Conservation (phyloP, 2,797 vertebrate genomes). For the Tragelaphus eurycerus region DNA sequence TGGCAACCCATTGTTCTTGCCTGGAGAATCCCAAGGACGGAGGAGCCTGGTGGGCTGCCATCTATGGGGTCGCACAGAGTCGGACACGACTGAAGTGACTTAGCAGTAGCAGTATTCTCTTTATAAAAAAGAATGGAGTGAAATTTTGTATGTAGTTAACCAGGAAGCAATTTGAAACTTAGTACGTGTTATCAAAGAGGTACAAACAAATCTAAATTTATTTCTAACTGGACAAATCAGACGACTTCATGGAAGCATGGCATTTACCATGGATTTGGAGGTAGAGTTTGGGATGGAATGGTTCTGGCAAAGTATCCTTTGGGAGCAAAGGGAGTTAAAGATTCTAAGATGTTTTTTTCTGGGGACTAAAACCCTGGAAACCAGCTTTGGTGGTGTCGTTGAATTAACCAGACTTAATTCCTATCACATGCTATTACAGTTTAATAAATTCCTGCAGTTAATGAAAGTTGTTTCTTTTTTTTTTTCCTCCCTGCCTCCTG, state of each 20-base stretch:
- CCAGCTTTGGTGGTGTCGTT: slow-evolving; percentile 47
- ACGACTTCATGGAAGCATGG: not conserved
- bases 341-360: slow-evolving; percentile 34
- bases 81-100: too few species aligned
- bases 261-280: not conserved
- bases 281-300: not conserved
- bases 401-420: slow-evolving; percentile 78
- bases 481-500: slow-evolving; percentile 57
- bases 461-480: not conserved
- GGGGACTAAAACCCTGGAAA: slow-evolving; percentile 54
- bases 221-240: not conserved
- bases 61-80: too few species aligned
- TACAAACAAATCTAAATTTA: not conserved
- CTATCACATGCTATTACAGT: slow-evolving; percentile 74
- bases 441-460: slow-evolving; percentile 80
- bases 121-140: not conserved
- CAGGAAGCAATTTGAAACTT: not conserved
- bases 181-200: not conserved
- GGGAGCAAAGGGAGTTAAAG: slow-evolving; percentile 19
- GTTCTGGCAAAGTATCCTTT: not conserved
- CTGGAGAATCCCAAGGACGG: too few species aligned
- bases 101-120: too few species aligned
- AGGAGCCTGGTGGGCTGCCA: too few species aligned
- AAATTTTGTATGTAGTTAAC: not conserved
- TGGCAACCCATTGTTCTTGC: too few species aligned